Evolutionary conservation across 2,113 vertebrate species (phyloP), one percentile per base, ranked within the genome.

Genomic region (Phylloscopus whistleri): DNA sequence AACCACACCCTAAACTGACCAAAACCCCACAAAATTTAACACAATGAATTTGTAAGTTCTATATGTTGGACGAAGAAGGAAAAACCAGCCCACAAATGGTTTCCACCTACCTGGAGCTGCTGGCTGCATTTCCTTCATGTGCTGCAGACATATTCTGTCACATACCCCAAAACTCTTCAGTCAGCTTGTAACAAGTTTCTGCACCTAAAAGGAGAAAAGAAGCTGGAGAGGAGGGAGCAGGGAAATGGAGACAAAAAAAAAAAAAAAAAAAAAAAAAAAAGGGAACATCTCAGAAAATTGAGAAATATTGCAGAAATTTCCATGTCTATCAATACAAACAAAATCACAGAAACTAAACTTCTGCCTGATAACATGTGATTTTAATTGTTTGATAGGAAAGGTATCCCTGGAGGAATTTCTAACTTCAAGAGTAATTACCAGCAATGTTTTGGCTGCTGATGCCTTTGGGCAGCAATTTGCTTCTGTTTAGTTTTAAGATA

Each of bases 401-500:
- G 13, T 87, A 79, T 75, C 73, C 74, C 74, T 75, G 46, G 22
- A 95, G 58, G 84, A 89, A 78, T 72, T 89, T 73, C 52, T 84
- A n/a, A 43, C 69, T 79, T 87, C 62, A 46, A 41, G 62, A 83
- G 93, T 91, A 95, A 96, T 94, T 97, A 73, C 49, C 62, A 73
- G 43, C 37, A 89, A 33, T 41, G 16, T 73, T 93, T 91, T 87
- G 23, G 82, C 14, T 85, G 49, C 53, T 68, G 52, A 22, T 91
- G 81, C 74, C 91, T 95, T 89, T 93, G 89, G 91, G 74, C 84
- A 93, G 78, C 66, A 76, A 87, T 95, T 91, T 93, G 33, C 53
- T 89, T 84, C 58, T 79, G 60, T 76, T 93, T 82, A 60, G 37
- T 46, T 95, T 93, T 79, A 58, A 79, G 78, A 37, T 79, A 84